Evolutionary conservation across 1,140 invertebrate species (phyloP), one percentile per base, ranked within the genome.

Genomic region (Drosophila kikkawai): DNA sequence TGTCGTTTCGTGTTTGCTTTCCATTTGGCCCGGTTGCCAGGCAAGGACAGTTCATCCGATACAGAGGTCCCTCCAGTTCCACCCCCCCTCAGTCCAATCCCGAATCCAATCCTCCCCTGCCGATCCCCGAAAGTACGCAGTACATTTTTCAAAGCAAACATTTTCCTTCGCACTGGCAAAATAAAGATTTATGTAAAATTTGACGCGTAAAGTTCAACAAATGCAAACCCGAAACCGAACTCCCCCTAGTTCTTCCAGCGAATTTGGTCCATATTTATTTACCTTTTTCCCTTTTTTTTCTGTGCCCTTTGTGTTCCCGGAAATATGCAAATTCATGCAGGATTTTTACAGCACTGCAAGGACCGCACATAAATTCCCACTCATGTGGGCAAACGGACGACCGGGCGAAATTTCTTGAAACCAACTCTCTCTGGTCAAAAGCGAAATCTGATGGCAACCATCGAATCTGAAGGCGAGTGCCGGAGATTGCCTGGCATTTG

Each of bases 161-260:
- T 79, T 79, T 65, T 44, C 51, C 65, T 70, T 78, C 2, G 57
- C 39, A 55, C 29, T 69, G 50, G 50, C 19, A 75, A 81, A 80
- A 65, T 64, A 64, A 75, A 83, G 81, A 83, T 83, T 83, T 85
- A 83, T 83, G 77, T 59, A 64, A 69, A 83, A 71, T 80, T 80
- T 65, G 79, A 79, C 59, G 76, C 59, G 44, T 53, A 66, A 82
- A 79, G 53, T 70, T 71, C 53, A 79, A 79, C 75, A 79, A 79
- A 59, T 44, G 59, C 51, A 73, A 78, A 59, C 48, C 42, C 39
- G 12, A 48, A 68, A 55, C 48, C 51, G 42, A 34, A 48, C 47
- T 66, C 37, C 37, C 64, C 29, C 36, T 26, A 41, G 26, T 56
- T 63, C 70, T 65, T 76, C 73, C 34, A 60, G 22, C 19, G 57